Evolutionary conservation across 2,888 invertebrate genomes (phyloP), one percentile per base, ranked within the genome.

Genomic region (Drosophila anomalata): DNA sequence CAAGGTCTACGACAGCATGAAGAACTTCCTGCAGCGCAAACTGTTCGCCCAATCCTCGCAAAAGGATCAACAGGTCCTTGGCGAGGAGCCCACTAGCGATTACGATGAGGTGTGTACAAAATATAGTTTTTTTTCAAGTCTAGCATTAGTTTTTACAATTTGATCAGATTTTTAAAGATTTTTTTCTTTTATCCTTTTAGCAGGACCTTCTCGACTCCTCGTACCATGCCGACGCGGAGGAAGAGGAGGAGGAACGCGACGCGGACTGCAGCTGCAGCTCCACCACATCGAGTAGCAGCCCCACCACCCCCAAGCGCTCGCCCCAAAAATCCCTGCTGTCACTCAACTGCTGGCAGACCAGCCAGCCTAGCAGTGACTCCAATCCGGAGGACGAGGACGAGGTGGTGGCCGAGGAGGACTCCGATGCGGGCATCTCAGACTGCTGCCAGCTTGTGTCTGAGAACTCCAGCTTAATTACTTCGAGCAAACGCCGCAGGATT

Each of bases 1-100:
- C 48, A 91, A 90, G 73, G 89, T 91, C 65, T 91, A 91, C 59
- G 90, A 90, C 68, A 90, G 89, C 78, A 91, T 91, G 91, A 89
- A 89, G 75, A 90, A 89, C 73, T 91, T 91, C 78, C 56, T 91
- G 69, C 84, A 87, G 8, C 89, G 89, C 57, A 91, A 90, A 78
- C 84, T 90, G 20, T 90, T 90, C 33, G 89, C 90, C 9, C 84
- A 76, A 9, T 77, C 87, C 75, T 67, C 73, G 72, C 68, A 71
- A 6, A 70, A 63, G 42, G 62, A 61, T 17, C 56, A 56, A 9
- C n/a, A 59, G 22, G 56, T 59, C 26, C 20, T 26, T 20, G 50
- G 66, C 24, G 89, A 89, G 33, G 83, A 87, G 29, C 68, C 80
- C 6, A 89, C 84, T 26, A 89, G 90, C 61, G 89, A 89, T 58